Conservation (phyloP, 2,113 vertebrate species). For the Neomonachus schauinslandi region DNA sequence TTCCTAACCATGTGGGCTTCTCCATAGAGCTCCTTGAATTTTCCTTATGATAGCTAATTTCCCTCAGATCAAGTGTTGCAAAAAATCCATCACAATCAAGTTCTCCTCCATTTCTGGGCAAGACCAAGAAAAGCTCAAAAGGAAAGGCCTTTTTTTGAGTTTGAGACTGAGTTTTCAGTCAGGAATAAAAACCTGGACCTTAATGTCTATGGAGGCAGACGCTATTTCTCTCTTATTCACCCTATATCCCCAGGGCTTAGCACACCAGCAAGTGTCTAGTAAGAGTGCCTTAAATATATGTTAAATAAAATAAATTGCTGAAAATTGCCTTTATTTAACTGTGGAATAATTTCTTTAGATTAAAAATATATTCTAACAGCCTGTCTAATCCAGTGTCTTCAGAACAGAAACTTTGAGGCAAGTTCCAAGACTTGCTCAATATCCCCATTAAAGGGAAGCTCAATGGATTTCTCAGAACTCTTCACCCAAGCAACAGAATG, state of each 20-base stretch:
- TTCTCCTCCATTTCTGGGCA: not conserved
- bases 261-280: not conserved
- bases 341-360: not conserved
- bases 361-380: not conserved
- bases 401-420: constrained; percentile 19
- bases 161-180: not conserved
- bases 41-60: not conserved
- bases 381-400: not conserved
- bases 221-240: not conserved
- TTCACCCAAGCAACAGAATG: not conserved
- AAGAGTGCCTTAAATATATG: not conserved
- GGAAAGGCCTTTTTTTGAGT: not conserved
- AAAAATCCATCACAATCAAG: not conserved
- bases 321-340: constrained; percentile 9
- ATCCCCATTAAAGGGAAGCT: not conserved
- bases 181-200: not conserved
- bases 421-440: not conserved
- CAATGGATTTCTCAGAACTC: not conserved
- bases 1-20: not conserved
- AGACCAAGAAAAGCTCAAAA: not conserved
- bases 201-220: not conserved
- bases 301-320: not conserved
- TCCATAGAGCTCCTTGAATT: not conserved
- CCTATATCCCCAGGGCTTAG: not conserved
- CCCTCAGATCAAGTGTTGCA: not conserved